These are phyloP conservation scores for Ceyx erithaca DNA, from an alignment of 2,797 vertebrate species.

Conservation along the genomic window DNA sequence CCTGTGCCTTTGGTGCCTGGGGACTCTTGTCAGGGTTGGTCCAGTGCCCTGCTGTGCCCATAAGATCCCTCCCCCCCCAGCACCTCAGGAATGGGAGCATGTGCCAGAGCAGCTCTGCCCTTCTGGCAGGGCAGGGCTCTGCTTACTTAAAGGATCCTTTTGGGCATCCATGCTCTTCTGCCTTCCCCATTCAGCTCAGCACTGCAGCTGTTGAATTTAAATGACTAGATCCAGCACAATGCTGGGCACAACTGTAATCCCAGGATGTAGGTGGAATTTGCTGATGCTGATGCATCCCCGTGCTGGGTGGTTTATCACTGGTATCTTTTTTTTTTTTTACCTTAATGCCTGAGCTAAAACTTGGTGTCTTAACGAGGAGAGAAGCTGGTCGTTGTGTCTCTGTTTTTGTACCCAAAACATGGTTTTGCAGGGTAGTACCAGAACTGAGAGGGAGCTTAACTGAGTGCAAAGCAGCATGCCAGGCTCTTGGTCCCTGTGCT, in stretches of 20 bases:
- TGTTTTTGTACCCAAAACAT: not conserved
- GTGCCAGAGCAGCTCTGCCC: rapidly evolving
- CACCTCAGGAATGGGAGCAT: rapidly evolving
- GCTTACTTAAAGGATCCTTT: not conserved
- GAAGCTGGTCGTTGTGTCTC: not conserved
- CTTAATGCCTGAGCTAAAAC: not conserved
- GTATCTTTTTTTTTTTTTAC: not conserved
- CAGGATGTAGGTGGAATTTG: not conserved
- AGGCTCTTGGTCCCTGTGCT: not conserved
- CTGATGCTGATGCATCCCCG: not conserved
- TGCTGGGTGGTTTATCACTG: not conserved
- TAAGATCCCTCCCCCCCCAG: not conserved
- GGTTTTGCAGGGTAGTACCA: not conserved
- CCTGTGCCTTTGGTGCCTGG: not conserved
- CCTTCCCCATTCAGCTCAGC: not conserved
- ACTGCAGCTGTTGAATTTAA: not conserved
- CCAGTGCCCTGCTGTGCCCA: rapidly evolving
- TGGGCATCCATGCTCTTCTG: not conserved
- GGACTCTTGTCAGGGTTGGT: not conserved
- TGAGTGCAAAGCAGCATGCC: not conserved
- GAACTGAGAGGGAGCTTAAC: not conserved
- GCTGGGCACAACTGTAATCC: not conserved
- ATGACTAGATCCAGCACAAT: not conserved
- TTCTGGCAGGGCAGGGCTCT: not conserved
- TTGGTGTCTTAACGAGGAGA: not conserved